Conservation (phyloP, 1,140 invertebrate genomes). For the Pseudomyrmex flavicornis region DNA sequence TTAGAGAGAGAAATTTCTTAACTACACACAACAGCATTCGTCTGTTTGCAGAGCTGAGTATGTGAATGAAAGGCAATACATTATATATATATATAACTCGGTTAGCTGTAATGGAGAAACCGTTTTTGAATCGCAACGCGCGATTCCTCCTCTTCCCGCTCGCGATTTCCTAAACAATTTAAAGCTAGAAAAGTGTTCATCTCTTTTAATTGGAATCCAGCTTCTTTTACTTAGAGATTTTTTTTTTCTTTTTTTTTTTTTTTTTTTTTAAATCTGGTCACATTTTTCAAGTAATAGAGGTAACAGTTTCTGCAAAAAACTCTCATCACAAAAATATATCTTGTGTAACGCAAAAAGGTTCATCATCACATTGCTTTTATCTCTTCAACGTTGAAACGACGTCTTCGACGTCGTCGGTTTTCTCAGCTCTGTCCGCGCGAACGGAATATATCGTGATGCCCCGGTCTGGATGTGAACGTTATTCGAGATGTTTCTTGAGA, state of each 20-base stretch:
- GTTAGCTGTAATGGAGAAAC: not conserved
- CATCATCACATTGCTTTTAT: not conserved
- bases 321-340: too few species aligned
- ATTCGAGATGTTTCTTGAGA: not conserved
- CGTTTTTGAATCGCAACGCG: not conserved
- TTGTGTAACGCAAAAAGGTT: not conserved
- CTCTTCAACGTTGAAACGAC: not conserved
- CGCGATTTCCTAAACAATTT: not conserved
- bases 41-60: constrained; percentile 39
- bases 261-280: not conserved
- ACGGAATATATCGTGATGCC: constrained; percentile 14
- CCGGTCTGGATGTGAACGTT: constrained; percentile 6
- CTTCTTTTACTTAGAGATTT: not conserved
- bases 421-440: constrained; percentile 32
- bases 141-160: not conserved
- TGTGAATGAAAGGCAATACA: constrained; percentile 32
- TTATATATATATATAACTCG: not conserved
- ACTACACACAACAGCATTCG: constrained; percentile 24
- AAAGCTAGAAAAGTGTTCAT: not conserved
- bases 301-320: too few species aligned
- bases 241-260: not conserved
- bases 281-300: not conserved
- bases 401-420: not conserved
- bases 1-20: constrained; percentile 19
- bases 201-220: not conserved